Evolutionary conservation across 2,797 vertebrate species (phyloP).

Genomic region (Eidolon dupreanum): DNA sequence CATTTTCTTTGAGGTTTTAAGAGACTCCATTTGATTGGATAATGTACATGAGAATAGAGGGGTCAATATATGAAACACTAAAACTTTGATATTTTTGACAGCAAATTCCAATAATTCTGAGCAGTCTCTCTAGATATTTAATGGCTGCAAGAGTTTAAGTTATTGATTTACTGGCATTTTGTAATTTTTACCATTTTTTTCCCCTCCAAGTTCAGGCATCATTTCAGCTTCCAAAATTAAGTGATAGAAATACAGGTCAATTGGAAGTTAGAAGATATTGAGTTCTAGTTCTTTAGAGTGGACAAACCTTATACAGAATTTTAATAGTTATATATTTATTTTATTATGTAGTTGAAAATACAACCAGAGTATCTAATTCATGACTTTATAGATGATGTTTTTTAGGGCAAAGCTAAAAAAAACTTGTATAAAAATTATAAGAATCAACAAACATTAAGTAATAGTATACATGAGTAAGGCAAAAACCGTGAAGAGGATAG

Average conservation of each 20-base stretch:
- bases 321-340: background rate
- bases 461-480: background rate
- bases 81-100: background rate
- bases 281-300: background rate
- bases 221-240: slow-evolving; percentile 28
- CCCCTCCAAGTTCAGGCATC: background rate
- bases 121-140: background rate
- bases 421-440: background rate
- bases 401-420: background rate
- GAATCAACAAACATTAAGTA: background rate
- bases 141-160: background rate
- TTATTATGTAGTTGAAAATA: background rate
- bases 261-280: background rate
- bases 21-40: background rate
- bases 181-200: background rate
- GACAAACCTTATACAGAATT: background rate
- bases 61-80: background rate
- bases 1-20: background rate
- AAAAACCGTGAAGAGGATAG: background rate
- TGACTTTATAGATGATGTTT: background rate
- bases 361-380: background rate
- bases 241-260: background rate
- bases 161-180: background rate
- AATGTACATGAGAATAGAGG: background rate
- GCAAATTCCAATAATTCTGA: background rate